These are phyloP conservation scores for Drosophila tripunctata DNA, from an alignment of 2,888 invertebrate species.

Conservation along the genomic window DNA sequence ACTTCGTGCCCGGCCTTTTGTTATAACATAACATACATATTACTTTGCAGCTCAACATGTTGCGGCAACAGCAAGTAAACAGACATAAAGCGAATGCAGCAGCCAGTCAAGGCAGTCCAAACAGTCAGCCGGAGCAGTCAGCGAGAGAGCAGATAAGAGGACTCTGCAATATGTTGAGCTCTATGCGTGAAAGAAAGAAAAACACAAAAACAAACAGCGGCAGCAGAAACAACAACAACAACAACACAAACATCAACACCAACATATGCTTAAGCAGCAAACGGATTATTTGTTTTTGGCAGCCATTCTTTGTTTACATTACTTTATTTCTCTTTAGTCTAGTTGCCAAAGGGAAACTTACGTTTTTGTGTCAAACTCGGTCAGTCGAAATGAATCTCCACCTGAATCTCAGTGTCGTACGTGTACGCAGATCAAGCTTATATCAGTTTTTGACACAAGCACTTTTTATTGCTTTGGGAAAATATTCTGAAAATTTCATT, in stretches of 20 bases:
- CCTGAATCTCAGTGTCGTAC: too few species aligned
- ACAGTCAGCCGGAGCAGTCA: constrained; percentile 10
- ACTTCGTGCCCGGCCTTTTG: constrained; percentile 51
- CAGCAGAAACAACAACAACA: constrained; percentile 20
- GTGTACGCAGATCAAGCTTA: too few species aligned
- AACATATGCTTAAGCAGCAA: constrained; percentile 46
- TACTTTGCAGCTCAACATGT: constrained; percentile 61
- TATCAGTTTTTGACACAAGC: too few species aligned
- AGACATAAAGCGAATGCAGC: constrained; percentile 62
- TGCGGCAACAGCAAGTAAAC: constrained; percentile 64
- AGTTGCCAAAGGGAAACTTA: background rate
- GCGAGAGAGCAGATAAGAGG: constrained; percentile 43
- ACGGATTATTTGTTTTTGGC: constrained; percentile 77
- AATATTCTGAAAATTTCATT: too few species aligned
- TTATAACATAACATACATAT: constrained; percentile 53
- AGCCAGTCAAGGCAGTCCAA: constrained; percentile 8
- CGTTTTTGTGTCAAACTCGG: too few species aligned
- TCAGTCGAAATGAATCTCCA: too few species aligned
- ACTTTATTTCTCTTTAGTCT: constrained; percentile 17
- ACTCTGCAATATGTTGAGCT: constrained; percentile 31
- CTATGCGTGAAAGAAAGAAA: constrained; percentile 19
- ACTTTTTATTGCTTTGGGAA: too few species aligned
- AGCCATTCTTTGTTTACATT: constrained; percentile 63
- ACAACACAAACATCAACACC: constrained; percentile 23
- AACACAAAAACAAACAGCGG: constrained; percentile 29